Conservation (phyloP, 2,888 invertebrate genomes). For the Catocala fraxini region DNA sequence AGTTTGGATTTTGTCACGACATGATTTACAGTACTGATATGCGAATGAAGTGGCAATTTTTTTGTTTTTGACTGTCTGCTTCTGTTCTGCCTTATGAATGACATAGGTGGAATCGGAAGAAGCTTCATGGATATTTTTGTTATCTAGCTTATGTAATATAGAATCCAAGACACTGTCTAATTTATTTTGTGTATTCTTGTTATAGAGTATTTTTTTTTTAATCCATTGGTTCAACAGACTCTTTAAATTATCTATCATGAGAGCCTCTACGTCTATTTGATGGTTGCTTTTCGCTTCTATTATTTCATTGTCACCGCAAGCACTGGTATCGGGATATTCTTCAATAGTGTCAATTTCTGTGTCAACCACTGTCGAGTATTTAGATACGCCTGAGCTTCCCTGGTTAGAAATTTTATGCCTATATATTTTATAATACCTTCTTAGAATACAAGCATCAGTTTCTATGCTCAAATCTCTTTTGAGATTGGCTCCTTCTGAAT, state of each 20-base stretch:
- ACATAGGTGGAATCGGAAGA: constrained; percentile 68
- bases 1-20: neutral
- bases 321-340: constrained; percentile 61
- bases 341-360: constrained; percentile 60
- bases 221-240: constrained; percentile 69
- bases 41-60: constrained; percentile 50
- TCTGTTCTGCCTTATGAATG: constrained; percentile 52
- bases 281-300: constrained; percentile 36
- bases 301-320: constrained; percentile 65
- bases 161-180: constrained; percentile 66
- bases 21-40: constrained; percentile 44
- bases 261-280: constrained; percentile 60
- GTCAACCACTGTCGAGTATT: constrained; percentile 58
- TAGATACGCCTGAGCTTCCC: constrained; percentile 57
- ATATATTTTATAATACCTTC: constrained; percentile 66
- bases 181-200: constrained; percentile 62
- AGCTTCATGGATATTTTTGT: constrained; percentile 28
- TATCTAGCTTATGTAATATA: constrained; percentile 60
- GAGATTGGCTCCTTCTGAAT: constrained; percentile 56
- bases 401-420: constrained; percentile 54
- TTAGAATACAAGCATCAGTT: constrained; percentile 73
- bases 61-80: constrained; percentile 55
- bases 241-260: constrained; percentile 73
- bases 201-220: constrained; percentile 62
- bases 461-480: constrained; percentile 77